A percentile compares a stretch with the other conserved stretches of the same genome.
Conservation (phyloP, 2,113 vertebrate genomes). For the Orthonyx spaldingii region DNA sequence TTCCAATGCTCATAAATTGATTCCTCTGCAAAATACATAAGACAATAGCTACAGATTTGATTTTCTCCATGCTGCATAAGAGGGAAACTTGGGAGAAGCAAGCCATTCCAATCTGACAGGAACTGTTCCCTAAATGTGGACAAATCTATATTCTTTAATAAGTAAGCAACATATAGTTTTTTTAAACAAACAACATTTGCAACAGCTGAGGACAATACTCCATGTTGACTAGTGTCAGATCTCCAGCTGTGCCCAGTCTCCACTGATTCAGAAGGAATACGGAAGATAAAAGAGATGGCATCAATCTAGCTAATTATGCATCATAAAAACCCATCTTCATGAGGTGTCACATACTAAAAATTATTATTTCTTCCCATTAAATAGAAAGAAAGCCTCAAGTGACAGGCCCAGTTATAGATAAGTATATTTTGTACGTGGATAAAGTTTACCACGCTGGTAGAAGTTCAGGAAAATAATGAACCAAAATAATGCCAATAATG, state of each 20-base stretch:
- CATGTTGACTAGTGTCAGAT: neutral
- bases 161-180: neutral
- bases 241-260: neutral
- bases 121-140: neutral
- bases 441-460: neutral
- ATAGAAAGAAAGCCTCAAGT: neutral
- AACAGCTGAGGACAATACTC: neutral
- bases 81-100: neutral
- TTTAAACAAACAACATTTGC: neutral
- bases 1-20: neutral
- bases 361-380: neutral
- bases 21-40: neutral
- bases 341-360: neutral
- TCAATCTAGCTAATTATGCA: neutral
- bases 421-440: neutral
- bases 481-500: neutral
- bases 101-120: neutral
- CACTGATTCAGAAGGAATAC: neutral
- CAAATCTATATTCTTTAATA: neutral
- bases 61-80: neutral
- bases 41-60: neutral
- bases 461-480: neutral
- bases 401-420: neutral
- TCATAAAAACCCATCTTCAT: neutral
- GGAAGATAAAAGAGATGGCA: neutral